phyloP scores from a whole-genome alignment of 2,797 vertebrate genomes.

The Dipus sagitta region DNA sequence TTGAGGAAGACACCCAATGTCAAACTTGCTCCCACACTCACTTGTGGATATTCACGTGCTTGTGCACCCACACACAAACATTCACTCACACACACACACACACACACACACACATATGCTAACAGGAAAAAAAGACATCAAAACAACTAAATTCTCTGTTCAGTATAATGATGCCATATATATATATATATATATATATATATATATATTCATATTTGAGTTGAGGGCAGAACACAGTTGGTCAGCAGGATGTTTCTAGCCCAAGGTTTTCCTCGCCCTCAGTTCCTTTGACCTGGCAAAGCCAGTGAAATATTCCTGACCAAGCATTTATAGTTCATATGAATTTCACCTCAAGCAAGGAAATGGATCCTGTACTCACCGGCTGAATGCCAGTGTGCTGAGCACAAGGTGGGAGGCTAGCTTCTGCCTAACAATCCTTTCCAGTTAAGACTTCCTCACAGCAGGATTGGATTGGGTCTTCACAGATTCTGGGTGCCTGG shows the following conservation, averaged over 20 bases:
- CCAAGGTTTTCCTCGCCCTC: conserved; percentile 46
- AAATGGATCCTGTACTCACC: neutral
- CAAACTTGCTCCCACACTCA: too few species aligned
- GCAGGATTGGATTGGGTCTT: conserved; percentile 1
- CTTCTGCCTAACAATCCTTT: conserved; percentile 28
- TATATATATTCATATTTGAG: too few species aligned
- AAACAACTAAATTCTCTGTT: neutral
- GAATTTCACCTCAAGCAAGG: conserved; percentile 66
- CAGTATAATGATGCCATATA: neutral
- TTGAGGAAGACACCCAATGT: too few species aligned
- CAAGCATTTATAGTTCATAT: conserved; percentile 58
- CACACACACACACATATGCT: too few species aligned
- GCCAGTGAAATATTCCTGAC: conserved; percentile 63
- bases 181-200: too few species aligned
- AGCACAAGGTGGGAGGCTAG: neutral
- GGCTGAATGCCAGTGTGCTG: conserved; percentile 31
- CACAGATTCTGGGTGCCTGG: neutral
- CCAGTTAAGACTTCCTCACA: neutral
- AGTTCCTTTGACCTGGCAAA: neutral
- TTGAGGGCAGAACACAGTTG: conserved; percentile 11
- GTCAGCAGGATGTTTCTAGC: conserved; percentile 48
- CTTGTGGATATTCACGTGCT: too few species aligned
- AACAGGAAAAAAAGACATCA: neutral
- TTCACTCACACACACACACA: too few species aligned
- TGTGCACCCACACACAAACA: too few species aligned